Evolutionary conservation across 2,113 vertebrate genomes (phyloP), one percentile per base, ranked within the genome.

Genomic region (Grammomys dolichurus): DNA sequence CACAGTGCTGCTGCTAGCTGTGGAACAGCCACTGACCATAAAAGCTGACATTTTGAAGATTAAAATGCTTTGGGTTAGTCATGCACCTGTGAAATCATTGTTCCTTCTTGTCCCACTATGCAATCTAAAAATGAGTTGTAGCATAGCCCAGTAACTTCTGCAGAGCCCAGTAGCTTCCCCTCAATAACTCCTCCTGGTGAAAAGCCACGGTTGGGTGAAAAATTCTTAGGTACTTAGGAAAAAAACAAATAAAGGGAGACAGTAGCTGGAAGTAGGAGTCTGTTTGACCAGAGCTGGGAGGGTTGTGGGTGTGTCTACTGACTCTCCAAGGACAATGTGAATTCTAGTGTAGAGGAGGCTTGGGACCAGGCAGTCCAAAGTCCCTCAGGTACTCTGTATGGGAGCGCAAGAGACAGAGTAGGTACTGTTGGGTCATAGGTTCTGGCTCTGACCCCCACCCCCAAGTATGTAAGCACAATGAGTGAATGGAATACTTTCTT

Each of bases 21-120:
- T 51, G 72, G 80, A 95, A 65, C 14, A 92, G 81, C 72, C 94
- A 95, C 82, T 95, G 96, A 93, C 95, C 94, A 97, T 97, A 98
- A 96, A 93, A 93, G 94, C 54, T 97, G 97, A 97, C 96, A 97
- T 97, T 97, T 96, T 75, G 91, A 91, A 97, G 95, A 98, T 95
- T 81, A 94, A 95, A 96, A 82, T 89, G 77, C 80, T 97, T 95
- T 93, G 94, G 91, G 95, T 98, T 98, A 98, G 94, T 97, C 97
- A 97, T 95, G 89, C 77, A 84, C 94, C 95, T 92, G 89, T 97
- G 94, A 97, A 97, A 87, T 97, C 96, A 95, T 73, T 95, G 89
- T 90, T 97, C 95, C 91, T 94, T 80, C 85, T 76, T 73, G 72
- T 93, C 80, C 94, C 92, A 51, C 16, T 96, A 93, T 19, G 28